Percentiles rank a stretch among this genome's conserved stretches.
phyloP scores from a whole-genome alignment of 2,113 vertebrate species.

The Zosterops pallidus region DNA sequence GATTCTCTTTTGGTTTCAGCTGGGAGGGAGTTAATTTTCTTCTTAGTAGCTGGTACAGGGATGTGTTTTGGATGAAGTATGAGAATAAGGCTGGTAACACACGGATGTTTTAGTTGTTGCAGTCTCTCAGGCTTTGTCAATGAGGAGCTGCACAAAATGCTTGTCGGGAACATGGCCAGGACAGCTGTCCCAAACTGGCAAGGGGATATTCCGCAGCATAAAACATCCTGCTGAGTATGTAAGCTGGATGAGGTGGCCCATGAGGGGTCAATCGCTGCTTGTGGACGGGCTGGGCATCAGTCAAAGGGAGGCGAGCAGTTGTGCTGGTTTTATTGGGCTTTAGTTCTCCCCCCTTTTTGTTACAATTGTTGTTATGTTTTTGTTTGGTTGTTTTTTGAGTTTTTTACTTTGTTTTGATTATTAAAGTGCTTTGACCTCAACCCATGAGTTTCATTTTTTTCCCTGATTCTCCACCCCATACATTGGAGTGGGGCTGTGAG shows the following conservation, averaged over 20 bases:
- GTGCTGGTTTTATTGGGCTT: neutral
- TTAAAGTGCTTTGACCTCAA: neutral
- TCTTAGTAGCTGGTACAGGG: neutral
- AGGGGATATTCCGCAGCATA: neutral
- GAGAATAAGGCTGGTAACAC: neutral
- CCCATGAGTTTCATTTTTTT: neutral
- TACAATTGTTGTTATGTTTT: neutral
- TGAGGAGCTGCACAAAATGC: neutral
- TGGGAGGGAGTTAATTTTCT: neutral
- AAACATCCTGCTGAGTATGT: neutral
- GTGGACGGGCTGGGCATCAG: no score
- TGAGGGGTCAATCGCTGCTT: neutral
- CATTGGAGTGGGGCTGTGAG: fast-evolving
- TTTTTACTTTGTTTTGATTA: neutral
- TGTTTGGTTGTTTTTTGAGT: neutral
- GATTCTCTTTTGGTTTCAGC: neutral
- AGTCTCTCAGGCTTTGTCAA: neutral
- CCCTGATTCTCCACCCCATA: neutral
- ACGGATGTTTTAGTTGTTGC: neutral
- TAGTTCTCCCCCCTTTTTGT: neutral
- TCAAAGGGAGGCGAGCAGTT: fast-evolving
- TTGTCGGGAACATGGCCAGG: neutral
- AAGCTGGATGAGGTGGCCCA: neutral
- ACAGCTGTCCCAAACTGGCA: neutral
- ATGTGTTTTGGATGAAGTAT: neutral